Conservation (phyloP, 2,797 vertebrate genomes). For the Orestias chungarensis region DNA sequence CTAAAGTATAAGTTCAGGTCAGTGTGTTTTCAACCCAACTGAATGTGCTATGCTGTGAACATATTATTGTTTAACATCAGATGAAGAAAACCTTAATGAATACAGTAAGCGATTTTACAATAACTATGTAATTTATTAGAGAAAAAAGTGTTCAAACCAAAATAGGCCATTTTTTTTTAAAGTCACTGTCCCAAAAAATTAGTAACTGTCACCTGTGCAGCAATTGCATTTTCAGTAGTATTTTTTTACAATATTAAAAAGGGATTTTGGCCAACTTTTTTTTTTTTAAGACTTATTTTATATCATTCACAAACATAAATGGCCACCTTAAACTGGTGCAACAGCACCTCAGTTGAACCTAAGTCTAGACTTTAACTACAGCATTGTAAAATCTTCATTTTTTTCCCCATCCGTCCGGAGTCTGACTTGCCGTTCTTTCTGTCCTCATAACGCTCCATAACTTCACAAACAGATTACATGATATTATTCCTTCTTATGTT, state of each 20-base stretch:
- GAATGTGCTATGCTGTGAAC: not conserved
- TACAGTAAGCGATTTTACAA: not conserved
- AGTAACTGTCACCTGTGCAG: no score
- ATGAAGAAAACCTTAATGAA: not conserved
- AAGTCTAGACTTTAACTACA: no score
- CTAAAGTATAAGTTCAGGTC: not conserved
- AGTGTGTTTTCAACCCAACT: conserved; percentile 6
- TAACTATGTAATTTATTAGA: not conserved
- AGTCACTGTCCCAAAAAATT: not conserved
- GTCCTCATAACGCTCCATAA: no score
- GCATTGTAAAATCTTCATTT: no score
- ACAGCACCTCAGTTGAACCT: not conserved
- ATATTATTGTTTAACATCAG: not conserved
- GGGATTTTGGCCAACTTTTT: not conserved
- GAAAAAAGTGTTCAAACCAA: not conserved
- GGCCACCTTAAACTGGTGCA: not conserved
- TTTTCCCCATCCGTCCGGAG: no score
- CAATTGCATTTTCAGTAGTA: no score
- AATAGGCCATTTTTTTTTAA: not conserved
- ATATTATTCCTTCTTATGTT: no score
- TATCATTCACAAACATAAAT: not conserved
- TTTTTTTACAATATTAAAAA: not conserved
- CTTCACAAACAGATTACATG: no score
- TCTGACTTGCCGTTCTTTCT: no score
- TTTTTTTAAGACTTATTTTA: not conserved